Evolutionary conservation across 2,113 vertebrate species (phyloP), one percentile per base, ranked within the genome.

Genomic region (Triplophysa rosa): DNA sequence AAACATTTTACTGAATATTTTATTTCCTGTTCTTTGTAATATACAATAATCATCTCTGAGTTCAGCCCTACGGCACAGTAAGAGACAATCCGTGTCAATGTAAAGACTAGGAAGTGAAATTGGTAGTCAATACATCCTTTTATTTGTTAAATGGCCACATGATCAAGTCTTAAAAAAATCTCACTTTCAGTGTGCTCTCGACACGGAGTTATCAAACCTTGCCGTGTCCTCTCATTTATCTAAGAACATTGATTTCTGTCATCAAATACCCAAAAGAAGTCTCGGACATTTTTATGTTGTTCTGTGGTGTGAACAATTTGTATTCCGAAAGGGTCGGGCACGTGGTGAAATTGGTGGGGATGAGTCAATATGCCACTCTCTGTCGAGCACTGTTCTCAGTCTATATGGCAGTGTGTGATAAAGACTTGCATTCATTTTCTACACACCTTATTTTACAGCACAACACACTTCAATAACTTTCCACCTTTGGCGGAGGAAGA

Each of bases 401-500:
- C 49, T 67, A 66, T 75, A 42, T 75, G 79, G 8, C 24, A 59
- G 54, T 61, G 23, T 74, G 63, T 49, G 79, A 80, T 80, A 74
- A 47, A 74, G 26, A 63, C 40, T 74, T 74, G 16, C 40, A 16
- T 49, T 58, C 23, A 29, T 0, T 11, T 40, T 33, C 45, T 58
- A 21, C 61, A 73, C 33, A 40, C 45, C 56, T 40, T 69, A 61
- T 47, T 67, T 54, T 56, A 80, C 47, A 75, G 59, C 21, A 52
- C 49, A 49, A 65, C 66, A 83, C 71, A 74, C 59, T 47, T 80
- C 33, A 75, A 21, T 58, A 42, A 42, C 24, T 80, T 64, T 58
- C 45, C 14, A 58, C 29, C 37, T 33, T 40, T 76, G 82, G 19
- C 47, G 29, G 58, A 64, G 19, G 23, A 19, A 49, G 77, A 83